Evolutionary conservation across 2,113 vertebrate genomes (phyloP), one percentile per base, ranked within the genome.

Genomic region (Tringa solitaria): DNA sequence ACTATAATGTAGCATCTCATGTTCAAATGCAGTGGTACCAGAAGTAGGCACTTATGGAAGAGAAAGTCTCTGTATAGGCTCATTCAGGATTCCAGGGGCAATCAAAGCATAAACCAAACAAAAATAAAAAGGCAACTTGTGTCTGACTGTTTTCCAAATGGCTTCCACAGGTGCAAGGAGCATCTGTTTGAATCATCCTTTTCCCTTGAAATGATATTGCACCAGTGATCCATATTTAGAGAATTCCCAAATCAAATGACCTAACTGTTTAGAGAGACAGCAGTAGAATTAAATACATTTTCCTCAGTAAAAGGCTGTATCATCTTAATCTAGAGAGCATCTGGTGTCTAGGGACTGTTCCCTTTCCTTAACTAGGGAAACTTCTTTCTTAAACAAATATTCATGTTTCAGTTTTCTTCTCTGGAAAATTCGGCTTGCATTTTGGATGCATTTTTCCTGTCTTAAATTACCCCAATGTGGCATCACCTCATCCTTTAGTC

Each of bases 71-170:
- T 67, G 45, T 92, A 65, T 84, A 94, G 83, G 43, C 51, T 91
- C 9, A 22, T 94, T 97, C 63, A 92, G 84, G 56, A 90, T 95
- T 96, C 87, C 81, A 76, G 45, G n/a, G 84, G 84, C 70, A 95
- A 90, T 88, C 60, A n/a, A 96, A 96, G 85, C 84, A 73, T 93
- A 96, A 98, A 97, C 72, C 57, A 94, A 96, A 95, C 64, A 92
- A 95, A 97, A 95, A 95, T 95, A 88, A 93, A 96, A 95, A 88
- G 61, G 59, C 96, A 95, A 21, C 89, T 63, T 96, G 51, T 57
- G 30, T 94, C 82, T 92, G 85, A 84, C 84, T 87, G 20, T 39
- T 26, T 69, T 95, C 46, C 51, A 89, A 67, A 85, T 94, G 92
- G 90, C 53, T 97, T 97, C 90, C 94, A 64, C 88, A 93, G 91